A percentile compares a stretch with the other conserved stretches of the same genome.
Conservation (phyloP, 2,113 vertebrate genomes). For the Spea bombifrons region DNA sequence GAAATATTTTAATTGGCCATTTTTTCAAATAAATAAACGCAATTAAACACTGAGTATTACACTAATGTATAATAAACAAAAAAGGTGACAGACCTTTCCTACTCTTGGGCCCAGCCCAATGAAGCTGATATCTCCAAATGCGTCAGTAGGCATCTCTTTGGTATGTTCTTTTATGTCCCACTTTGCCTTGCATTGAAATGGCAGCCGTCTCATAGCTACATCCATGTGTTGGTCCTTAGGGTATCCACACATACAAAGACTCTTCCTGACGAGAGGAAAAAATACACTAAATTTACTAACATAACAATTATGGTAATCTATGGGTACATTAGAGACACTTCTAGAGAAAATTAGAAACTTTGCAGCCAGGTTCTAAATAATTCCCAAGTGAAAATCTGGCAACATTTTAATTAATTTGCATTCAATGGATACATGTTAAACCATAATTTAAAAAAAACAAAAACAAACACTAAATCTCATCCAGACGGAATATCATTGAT, state of each 20-base stretch:
- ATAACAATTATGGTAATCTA: background rate
- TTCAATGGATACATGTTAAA: no score
- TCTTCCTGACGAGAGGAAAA: slow-evolving; percentile 58
- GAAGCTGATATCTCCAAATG: slow-evolving; percentile 86
- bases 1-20: no score
- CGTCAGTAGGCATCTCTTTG: slow-evolving; percentile 79
- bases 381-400: no score
- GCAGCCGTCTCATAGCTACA: slow-evolving; percentile 67
- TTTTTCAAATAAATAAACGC: no score
- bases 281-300: background rate
- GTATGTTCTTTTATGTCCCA: slow-evolving; percentile 78
- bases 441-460: no score
- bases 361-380: no score
- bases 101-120: slow-evolving; percentile 72
- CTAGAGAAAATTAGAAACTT: no score
- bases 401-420: no score
- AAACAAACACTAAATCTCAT: no score
- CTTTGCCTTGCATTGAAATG: slow-evolving; percentile 62
- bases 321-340: background rate
- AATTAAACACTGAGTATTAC: background rate
- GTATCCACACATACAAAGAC: slow-evolving; percentile 81
- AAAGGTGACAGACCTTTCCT: slow-evolving; percentile 70
- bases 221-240: slow-evolving; percentile 68
- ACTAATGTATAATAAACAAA: fast-evolving
- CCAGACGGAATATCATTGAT: no score